phyloP scores from a whole-genome alignment of 1,140 invertebrate species.

The Pogonomyrmex barbatus region DNA sequence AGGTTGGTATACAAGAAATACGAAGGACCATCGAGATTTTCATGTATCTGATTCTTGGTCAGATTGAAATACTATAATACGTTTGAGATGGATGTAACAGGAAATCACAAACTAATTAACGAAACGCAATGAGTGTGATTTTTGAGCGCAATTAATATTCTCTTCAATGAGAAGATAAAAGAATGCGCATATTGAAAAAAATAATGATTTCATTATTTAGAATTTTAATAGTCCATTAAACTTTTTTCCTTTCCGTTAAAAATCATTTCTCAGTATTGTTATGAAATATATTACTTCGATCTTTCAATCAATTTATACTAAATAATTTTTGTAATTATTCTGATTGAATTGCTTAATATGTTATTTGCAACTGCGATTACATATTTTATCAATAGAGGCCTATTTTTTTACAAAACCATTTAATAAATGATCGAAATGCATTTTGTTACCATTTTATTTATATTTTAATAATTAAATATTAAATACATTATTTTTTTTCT shows the following conservation, averaged over 20 bases:
- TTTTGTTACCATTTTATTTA: slow-evolving; percentile 4
- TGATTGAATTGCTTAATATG: background rate
- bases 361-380: background rate
- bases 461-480: background rate
- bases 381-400: slow-evolving; percentile 19
- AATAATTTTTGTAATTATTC: background rate
- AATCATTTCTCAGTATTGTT: background rate
- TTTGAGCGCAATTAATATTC: slow-evolving; percentile 21
- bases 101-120: slow-evolving; percentile 20
- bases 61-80: background rate
- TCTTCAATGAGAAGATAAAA: background rate
- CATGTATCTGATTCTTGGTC: background rate
- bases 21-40: slow-evolving; percentile 12
- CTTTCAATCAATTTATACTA: slow-evolving; percentile 14
- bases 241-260: background rate
- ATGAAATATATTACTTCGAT: slow-evolving; percentile 6
- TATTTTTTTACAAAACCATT: slow-evolving; percentile 23
- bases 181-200: slow-evolving; percentile 11
- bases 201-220: slow-evolving; percentile 9
- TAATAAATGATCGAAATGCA: background rate
- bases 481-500: background rate
- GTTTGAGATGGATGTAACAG: background rate
- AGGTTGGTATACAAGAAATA: background rate
- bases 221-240: slow-evolving; percentile 26
- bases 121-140: background rate